A percentile compares a stretch with the other conserved stretches of the same genome.
Conservation (phyloP, 2,888 invertebrate species). For the Raillietiella orientalis region DNA sequence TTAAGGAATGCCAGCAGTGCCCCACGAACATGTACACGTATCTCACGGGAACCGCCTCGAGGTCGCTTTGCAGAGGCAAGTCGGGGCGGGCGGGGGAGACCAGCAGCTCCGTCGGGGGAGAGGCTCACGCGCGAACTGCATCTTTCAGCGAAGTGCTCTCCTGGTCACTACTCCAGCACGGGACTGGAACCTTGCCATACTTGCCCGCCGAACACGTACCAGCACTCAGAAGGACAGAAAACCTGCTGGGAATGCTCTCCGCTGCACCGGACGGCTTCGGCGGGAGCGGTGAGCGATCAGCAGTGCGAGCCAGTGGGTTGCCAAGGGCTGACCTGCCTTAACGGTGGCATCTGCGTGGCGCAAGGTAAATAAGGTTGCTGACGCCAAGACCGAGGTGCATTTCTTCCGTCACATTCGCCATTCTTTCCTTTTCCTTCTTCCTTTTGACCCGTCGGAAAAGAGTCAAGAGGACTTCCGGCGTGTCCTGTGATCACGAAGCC, state of each 20-base stretch:
- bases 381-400: no score
- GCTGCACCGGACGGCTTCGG: constrained; percentile 48
- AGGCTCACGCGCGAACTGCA: no score
- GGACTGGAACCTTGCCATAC: constrained; percentile 74
- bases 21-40: constrained; percentile 63
- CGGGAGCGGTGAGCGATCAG: constrained; percentile 45
- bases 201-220: constrained; percentile 73
- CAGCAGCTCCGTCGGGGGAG: no score
- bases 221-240: constrained; percentile 47
- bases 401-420: no score
- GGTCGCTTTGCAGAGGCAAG: constrained; percentile 32
- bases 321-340: constrained; percentile 54
- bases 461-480: background rate
- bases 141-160: constrained; percentile 35
- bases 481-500: constrained; percentile 5
- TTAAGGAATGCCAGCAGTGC: constrained; percentile 74
- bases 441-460: background rate
- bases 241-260: constrained; percentile 67
- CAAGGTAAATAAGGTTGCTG: constrained; percentile 28
- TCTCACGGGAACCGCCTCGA: constrained; percentile 57
- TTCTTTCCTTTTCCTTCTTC: no score
- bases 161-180: constrained; percentile 69
- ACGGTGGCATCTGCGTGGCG: constrained; percentile 62
- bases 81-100: no score
- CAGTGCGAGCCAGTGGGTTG: constrained; percentile 65